These are phyloP conservation scores for Ptilorrhoa leucosticta DNA, from an alignment of 2,113 vertebrate species.

Conservation along the genomic window DNA sequence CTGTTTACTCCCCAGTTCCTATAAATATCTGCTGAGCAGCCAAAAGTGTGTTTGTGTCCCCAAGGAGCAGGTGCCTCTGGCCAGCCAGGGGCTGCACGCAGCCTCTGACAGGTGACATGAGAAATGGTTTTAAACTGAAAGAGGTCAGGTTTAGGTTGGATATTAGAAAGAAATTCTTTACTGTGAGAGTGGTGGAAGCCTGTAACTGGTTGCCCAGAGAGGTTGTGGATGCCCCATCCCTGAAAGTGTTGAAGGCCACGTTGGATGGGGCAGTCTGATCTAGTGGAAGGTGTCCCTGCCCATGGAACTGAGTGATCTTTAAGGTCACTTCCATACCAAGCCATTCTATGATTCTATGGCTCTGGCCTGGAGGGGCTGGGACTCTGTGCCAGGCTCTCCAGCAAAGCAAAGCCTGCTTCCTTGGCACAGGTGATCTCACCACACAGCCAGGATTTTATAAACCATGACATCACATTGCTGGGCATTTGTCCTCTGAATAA, in stretches of 20 bases:
- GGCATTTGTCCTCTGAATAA: background rate
- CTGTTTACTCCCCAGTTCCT: background rate
- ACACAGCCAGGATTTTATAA: background rate
- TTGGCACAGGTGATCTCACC: background rate
- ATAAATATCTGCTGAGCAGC: background rate
- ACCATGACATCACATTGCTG: background rate
- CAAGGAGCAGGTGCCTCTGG: background rate
- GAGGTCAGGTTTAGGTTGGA: background rate
- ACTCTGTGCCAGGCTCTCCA: background rate
- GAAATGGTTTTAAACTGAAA: background rate
- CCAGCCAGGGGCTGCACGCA: background rate
- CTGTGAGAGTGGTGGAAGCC: background rate
- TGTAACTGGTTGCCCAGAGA: background rate
- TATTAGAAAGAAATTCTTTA: background rate
- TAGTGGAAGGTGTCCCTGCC: background rate
- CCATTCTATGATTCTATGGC: background rate
- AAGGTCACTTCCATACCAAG: background rate
- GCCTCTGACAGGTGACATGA: background rate
- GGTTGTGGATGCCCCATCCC: background rate
- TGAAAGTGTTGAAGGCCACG: background rate
- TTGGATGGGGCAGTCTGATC: too few relatives aligned
- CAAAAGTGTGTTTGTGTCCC: background rate
- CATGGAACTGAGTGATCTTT: background rate
- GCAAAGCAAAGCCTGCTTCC: background rate
- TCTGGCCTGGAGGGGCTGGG: rapidly evolving